A percentile compares a stretch with the other conserved stretches of the same genome.
Evolutionary conservation across 2,797 vertebrate genomes (phyloP).

Genomic region (Siniperca scherzeri): DNA sequence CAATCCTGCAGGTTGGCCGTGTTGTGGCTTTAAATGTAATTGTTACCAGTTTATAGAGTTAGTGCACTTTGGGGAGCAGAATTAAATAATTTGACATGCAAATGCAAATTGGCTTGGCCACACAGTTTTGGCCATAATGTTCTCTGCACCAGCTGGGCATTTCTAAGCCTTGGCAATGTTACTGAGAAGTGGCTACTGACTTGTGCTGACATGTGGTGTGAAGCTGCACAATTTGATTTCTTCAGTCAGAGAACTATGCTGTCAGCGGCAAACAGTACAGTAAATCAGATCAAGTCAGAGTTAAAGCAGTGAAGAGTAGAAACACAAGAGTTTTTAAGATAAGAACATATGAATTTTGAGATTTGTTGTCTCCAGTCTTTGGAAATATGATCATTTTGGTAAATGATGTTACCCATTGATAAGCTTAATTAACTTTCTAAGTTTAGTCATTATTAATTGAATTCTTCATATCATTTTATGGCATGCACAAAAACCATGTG

Average conservation of each 20-base stretch:
- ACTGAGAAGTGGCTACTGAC: conserved; percentile 49
- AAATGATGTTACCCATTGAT: not conserved
- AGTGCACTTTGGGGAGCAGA: conserved; percentile 41
- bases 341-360: not conserved
- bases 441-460: not conserved
- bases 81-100: conserved; percentile 61
- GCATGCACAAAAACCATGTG: not conserved
- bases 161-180: conserved; percentile 58
- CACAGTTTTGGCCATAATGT: conserved; percentile 52
- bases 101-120: conserved; percentile 58
- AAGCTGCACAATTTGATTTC: conserved; percentile 52
- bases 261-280: not conserved
- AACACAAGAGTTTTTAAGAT: not conserved
- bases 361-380: not conserved
- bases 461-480: not conserved
- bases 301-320: too few species aligned
- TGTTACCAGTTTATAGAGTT: conserved; percentile 37
- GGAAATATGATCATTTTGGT: not conserved
- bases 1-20: conserved; percentile 12
- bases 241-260: conserved; percentile 15
- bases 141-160: conserved; percentile 69
- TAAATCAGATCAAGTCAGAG: not conserved
- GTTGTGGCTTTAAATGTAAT: conserved; percentile 40
- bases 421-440: not conserved
- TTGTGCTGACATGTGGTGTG: conserved; percentile 54